These are phyloP conservation scores for Leptinotarsa defecta DNA, from an alignment of 1,140 invertebrate species.

Conservation along the genomic window DNA sequence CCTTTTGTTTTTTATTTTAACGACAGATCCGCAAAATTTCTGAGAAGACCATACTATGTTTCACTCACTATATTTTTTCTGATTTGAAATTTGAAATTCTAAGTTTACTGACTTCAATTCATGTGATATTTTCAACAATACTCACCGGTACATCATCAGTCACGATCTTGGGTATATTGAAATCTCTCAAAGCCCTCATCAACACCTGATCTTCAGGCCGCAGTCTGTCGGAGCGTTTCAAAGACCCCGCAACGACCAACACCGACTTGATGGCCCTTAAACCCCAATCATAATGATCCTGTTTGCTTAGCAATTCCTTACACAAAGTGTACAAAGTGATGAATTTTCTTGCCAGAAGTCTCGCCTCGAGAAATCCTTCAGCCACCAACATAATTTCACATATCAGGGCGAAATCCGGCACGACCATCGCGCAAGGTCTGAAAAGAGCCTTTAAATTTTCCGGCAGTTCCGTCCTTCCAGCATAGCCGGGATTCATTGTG, in stretches of 20 bases:
- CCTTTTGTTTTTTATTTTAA: no score
- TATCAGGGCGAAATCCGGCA: constrained; percentile 91
- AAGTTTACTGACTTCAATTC: no score
- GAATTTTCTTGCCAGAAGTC: constrained; percentile 86
- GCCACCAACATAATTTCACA: constrained; percentile 94
- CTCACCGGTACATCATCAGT: constrained; percentile 78
- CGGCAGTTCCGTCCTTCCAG: constrained; percentile 76
- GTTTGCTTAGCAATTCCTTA: constrained; percentile 85
- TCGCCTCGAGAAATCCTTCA: constrained; percentile 88
- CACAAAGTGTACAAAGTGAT: constrained; percentile 89
- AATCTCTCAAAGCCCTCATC: constrained; percentile 87
- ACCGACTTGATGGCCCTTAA: constrained; percentile 91
- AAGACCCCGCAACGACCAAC: constrained; percentile 85
- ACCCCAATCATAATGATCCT: constrained; percentile 96
- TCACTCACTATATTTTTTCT: no score
- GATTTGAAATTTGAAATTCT: no score
- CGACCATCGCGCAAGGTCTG: constrained; percentile 93
- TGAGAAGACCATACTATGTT: no score
- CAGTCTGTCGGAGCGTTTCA: constrained; percentile 68
- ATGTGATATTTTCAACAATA: neutral
- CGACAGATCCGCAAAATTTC: no score
- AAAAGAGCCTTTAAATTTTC: constrained; percentile 72
- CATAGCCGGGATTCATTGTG: constrained; percentile 93
- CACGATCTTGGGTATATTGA: constrained; percentile 92
- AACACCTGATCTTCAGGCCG: constrained; percentile 78